Conservation (phyloP, 2,797 vertebrate species). For the Propithecus perrieri region DNA sequence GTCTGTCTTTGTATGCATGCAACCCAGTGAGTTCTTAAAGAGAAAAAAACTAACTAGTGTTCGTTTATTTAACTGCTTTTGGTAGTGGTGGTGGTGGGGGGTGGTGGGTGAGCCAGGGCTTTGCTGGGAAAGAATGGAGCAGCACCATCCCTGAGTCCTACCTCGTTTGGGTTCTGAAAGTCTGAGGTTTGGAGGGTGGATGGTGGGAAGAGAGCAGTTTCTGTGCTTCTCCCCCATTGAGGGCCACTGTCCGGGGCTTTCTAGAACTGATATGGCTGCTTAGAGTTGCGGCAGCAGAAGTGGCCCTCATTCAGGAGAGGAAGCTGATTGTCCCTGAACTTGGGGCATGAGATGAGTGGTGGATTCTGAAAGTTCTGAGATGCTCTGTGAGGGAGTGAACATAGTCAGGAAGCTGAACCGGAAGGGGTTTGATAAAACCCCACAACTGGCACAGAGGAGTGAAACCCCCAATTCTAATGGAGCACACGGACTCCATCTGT, state of each 20-base stretch:
- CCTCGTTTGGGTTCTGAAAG: background rate
- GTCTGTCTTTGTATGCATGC: background rate
- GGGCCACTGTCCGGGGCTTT: background rate
- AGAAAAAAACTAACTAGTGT: background rate
- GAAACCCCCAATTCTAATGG: background rate
- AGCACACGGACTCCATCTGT: background rate
- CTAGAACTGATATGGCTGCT: background rate
- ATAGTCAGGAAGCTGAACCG: too few relatives aligned
- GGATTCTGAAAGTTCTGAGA: background rate
- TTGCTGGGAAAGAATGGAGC: background rate
- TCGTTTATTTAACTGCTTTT: background rate
- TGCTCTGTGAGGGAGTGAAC: background rate
- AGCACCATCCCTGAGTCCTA: too few relatives aligned
- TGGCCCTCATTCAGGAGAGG: background rate
- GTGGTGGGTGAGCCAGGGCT: background rate
- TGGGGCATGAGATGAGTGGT: too few relatives aligned
- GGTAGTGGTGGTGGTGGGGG: too few relatives aligned
- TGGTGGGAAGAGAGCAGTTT: background rate
- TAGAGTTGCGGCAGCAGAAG: background rate
- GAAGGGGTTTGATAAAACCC: background rate
- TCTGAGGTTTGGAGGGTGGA: background rate
- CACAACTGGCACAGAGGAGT: fast-evolving
- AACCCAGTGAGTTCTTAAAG: background rate
- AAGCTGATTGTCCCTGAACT: background rate
- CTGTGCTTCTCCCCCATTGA: background rate